Evolutionary conservation across 2,113 vertebrate species (phyloP), one percentile per base, ranked within the genome.

Genomic region (Buteo buteo): DNA sequence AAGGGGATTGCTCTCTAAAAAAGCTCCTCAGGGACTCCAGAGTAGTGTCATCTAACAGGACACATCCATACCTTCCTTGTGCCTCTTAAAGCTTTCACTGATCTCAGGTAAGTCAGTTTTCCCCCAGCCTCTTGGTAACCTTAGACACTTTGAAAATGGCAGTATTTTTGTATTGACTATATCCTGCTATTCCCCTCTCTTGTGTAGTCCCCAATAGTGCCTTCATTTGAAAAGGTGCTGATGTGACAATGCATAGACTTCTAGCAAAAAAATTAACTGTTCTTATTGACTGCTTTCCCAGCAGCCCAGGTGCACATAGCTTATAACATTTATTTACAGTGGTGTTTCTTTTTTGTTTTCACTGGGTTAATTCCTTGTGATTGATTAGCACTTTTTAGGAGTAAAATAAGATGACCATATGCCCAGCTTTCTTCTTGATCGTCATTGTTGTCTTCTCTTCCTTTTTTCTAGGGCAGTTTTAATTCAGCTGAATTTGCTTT

Each of bases 401-500:
- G 54, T 54, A 28, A 44, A 96, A 92, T 80, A 94, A 94, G 85
- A 74, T 94, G 71, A 95, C 92, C 61, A 34, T 94, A 86, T 86
- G 79, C 91, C 80, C 42, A 65, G 22, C 96, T 90, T 96, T 96
- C 82, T 93, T 94, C 49, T 80, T 84, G 78, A 67, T 84, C 22
- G 24, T 90, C 22, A 16, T 22, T 57, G 36, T 80, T 88, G 18
- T 73, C 17, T 96, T 88, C 86, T 80, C 19, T 95, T 86, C 44
- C 2, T 49, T 76, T 64, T 79, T 87, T 89, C 45, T 62, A 28
- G 62, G 87, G 77, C 82, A 93, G 76, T 96, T 97, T 98, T 96
- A 97, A 98, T 98, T 98, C 93, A 97, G 96, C 97, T 98, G 96
- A 98, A 97, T 97, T 97, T 95, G 89, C 92, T 86, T 32, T 97